A percentile compares a stretch with the other conserved stretches of the same genome.
These are phyloP conservation scores for Aspidoscelis tigris DNA, from an alignment of 2,113 vertebrate species.

Conservation along the genomic window DNA sequence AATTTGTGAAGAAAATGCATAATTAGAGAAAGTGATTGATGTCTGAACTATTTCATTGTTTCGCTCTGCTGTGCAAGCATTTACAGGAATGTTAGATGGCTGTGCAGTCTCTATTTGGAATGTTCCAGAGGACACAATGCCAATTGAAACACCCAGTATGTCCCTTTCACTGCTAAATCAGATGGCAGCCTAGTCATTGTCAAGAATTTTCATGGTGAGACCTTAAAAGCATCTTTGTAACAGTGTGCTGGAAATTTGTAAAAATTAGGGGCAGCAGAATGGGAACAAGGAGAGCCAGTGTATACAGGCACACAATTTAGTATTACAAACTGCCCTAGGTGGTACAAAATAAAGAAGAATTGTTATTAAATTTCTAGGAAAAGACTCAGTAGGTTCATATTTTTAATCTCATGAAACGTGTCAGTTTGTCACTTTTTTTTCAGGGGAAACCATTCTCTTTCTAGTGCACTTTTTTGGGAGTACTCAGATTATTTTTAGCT, in stretches of 20 bases:
- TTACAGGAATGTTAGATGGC: conserved; percentile 50
- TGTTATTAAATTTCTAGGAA: conserved; percentile 11
- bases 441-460: neutral
- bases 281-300: neutral
- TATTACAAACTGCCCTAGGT: neutral
- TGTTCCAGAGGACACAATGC: conserved; percentile 41
- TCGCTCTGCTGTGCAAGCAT: conserved; percentile 59
- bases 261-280: conserved; percentile 26
- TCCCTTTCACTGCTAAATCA: conserved; percentile 35
- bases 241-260: conserved; percentile 26
- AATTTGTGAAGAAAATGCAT: conserved; percentile 67
- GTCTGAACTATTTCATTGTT: conserved; percentile 72
- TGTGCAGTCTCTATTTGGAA: conserved; percentile 39
- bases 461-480: neutral
- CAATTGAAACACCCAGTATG: conserved; percentile 35
- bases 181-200: conserved; percentile 12
- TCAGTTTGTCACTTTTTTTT: neutral
- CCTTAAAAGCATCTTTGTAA: conserved; percentile 12
- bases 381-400: neutral
- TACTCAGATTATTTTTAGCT: neutral
- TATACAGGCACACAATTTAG: neutral
- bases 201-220: conserved; percentile 40
- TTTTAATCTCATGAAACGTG: conserved; percentile 13
- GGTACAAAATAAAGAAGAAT: neutral
- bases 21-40: conserved; percentile 70